These are phyloP conservation scores for Ataeniobius toweri DNA, from an alignment of 2,797 vertebrate species.

Conservation along the genomic window DNA sequence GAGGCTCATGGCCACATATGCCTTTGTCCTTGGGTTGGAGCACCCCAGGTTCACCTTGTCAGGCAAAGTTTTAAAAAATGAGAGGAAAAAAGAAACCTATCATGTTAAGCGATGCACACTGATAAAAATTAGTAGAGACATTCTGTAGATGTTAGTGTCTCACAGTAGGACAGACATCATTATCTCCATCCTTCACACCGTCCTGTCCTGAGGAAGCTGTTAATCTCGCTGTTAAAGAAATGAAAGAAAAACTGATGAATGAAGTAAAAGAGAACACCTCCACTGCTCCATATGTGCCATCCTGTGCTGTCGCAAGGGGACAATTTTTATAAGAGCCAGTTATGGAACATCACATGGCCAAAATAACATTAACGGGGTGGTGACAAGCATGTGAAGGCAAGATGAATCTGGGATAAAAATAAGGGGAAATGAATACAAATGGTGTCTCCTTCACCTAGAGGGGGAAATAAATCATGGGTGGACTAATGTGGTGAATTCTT, in stretches of 20 bases:
- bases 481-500: constrained; percentile 69
- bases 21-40: constrained; percentile 83
- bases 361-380: constrained; percentile 73
- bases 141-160: constrained; percentile 30
- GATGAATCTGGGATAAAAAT: constrained; percentile 79
- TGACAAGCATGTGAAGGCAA: constrained; percentile 75
- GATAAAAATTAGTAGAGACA: constrained; percentile 25
- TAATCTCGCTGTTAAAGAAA: constrained; percentile 41
- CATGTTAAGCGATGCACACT: constrained; percentile 42
- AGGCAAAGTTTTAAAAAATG: constrained; percentile 65
- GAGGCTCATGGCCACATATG: constrained; percentile 68
- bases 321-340: constrained; percentile 82
- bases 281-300: constrained; percentile 47
- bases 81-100: constrained; percentile 38
- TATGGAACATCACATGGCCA: constrained; percentile 73
- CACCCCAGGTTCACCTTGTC: constrained; percentile 65
- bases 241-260: constrained; percentile 42
- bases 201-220: constrained; percentile 72
- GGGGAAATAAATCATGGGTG: constrained; percentile 79
- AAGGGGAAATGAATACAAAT: constrained; percentile 84
- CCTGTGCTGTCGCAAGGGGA: constrained; percentile 64
- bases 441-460: constrained; percentile 75
- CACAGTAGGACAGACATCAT: constrained; percentile 79
- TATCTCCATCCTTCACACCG: constrained; percentile 69
- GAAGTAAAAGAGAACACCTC: constrained; percentile 21